phyloP scores from a whole-genome alignment of 2,113 vertebrate genomes.

The Nothoprocta pentlandii region DNA sequence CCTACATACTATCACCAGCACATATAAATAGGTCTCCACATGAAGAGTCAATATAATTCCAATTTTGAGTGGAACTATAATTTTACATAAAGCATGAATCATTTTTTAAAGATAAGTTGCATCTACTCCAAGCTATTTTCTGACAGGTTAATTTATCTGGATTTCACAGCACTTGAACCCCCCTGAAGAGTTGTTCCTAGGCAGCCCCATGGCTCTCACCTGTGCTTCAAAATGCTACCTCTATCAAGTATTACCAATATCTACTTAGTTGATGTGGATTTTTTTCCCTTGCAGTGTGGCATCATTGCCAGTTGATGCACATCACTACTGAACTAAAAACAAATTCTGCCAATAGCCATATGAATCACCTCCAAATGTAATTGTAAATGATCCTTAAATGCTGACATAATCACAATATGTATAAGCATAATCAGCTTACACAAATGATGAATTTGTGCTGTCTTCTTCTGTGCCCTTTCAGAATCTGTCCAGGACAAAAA shows the following conservation, averaged over 20 bases:
- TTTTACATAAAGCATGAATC: not conserved
- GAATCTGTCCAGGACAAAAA: constrained; percentile 55
- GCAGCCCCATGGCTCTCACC: not conserved
- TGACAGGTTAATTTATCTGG: constrained; percentile 12
- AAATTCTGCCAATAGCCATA: constrained; percentile 37
- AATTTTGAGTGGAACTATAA: not conserved
- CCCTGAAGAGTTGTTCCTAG: not conserved
- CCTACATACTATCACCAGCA: not conserved
- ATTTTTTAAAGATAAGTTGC: not conserved
- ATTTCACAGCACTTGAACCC: not conserved
- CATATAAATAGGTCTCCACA: not conserved
- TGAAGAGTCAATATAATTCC: not conserved
- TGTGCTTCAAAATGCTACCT: not conserved
- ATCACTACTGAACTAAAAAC: not conserved
- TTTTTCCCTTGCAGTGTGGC: not conserved
- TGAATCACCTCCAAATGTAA: constrained; percentile 57
- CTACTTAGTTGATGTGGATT: not conserved
- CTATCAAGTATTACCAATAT: not conserved
- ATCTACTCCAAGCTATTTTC: not conserved
- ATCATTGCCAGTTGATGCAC: not conserved
- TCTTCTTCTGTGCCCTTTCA: constrained; percentile 17
- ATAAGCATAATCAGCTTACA: constrained; percentile 66
- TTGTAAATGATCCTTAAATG: constrained; percentile 71
- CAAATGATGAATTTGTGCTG: constrained; percentile 49
- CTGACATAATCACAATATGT: not conserved